Percentiles rank a stretch among this genome's conserved stretches.
Conservation (phyloP, 2,888 invertebrate species). For the Hypselothyrea guttata region DNA sequence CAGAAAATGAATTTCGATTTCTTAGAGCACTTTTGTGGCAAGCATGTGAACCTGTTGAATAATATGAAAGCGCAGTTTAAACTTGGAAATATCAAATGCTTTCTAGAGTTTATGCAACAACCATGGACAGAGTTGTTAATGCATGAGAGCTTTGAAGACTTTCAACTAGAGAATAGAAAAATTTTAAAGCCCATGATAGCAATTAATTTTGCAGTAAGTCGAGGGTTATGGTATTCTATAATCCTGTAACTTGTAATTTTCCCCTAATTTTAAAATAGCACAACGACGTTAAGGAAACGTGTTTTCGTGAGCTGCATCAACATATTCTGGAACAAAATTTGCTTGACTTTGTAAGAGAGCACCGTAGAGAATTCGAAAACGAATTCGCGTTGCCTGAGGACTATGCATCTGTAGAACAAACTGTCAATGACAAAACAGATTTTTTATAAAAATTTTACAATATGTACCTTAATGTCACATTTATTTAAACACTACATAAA, state of each 20-base stretch:
- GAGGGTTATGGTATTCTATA: background rate
- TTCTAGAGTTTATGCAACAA: conserved; percentile 69
- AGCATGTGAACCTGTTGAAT: conserved; percentile 73
- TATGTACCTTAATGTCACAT: too few relatives aligned
- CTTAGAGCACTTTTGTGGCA: conserved; percentile 71
- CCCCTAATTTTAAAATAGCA: background rate
- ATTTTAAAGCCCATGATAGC: conserved; percentile 34
- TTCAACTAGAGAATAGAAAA: conserved; percentile 47
- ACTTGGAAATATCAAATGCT: conserved; percentile 48
- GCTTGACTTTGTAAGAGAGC: conserved; percentile 46
- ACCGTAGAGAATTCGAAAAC: conserved; percentile 48
- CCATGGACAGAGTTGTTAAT: conserved; percentile 70
- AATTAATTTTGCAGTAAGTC: conserved; percentile 3
- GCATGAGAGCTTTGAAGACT: conserved; percentile 65
- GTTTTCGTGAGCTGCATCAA: conserved; percentile 37
- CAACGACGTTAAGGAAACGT: background rate
- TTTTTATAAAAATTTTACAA: too few relatives aligned
- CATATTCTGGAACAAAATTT: conserved; percentile 48
- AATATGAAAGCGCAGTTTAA: conserved; percentile 58
- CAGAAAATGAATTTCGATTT: conserved; percentile 54
- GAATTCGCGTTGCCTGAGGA: conserved; percentile 62
- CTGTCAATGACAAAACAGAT: too few relatives aligned
- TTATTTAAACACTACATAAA: too few relatives aligned
- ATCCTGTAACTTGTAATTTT: background rate
- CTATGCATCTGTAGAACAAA: conserved; percentile 3